These are phyloP conservation scores for Ormyrus rosae DNA, from an alignment of 2,888 invertebrate genomes.

Conservation along the genomic window DNA sequence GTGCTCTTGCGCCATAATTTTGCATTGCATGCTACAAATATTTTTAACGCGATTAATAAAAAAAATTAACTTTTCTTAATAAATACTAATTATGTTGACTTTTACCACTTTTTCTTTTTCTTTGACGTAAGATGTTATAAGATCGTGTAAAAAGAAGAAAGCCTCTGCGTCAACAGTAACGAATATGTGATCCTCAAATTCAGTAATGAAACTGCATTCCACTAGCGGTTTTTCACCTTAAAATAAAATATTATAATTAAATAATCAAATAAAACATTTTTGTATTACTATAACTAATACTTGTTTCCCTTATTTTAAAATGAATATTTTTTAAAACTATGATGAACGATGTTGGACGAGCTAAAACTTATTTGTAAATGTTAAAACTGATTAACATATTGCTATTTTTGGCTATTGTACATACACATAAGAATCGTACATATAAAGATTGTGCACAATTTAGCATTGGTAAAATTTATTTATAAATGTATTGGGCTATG, in stretches of 20 bases:
- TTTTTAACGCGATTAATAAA: background rate
- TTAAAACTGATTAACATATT: too few relatives aligned
- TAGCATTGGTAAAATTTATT: too few relatives aligned
- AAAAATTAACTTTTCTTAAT: background rate
- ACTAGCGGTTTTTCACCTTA: constrained; percentile 90
- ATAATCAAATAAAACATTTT: background rate
- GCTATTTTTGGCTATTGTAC: too few relatives aligned
- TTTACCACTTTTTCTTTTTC: constrained; percentile 91
- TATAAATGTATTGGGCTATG: too few relatives aligned
- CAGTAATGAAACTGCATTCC: constrained; percentile 97
- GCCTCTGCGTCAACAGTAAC: constrained; percentile 99
- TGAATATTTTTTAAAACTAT: too few relatives aligned
- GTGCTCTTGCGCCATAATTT: constrained; percentile 70
- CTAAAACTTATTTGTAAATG: too few relatives aligned
- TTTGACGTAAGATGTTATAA: constrained; percentile 96
- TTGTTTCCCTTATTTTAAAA: background rate
- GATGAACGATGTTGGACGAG: too few relatives aligned
- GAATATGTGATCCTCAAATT: constrained; percentile 99
- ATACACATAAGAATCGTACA: too few relatives aligned
- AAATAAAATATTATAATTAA: constrained; percentile 26
- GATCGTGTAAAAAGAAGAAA: constrained; percentile 97
- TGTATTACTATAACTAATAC: background rate
- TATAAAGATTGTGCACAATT: too few relatives aligned
- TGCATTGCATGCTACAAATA: constrained; percentile 64
- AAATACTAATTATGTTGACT: constrained; percentile 8